Base-by-base conservation (phyloP, 1,140 invertebrate species). In the Batillaria attramentaria region DNA sequence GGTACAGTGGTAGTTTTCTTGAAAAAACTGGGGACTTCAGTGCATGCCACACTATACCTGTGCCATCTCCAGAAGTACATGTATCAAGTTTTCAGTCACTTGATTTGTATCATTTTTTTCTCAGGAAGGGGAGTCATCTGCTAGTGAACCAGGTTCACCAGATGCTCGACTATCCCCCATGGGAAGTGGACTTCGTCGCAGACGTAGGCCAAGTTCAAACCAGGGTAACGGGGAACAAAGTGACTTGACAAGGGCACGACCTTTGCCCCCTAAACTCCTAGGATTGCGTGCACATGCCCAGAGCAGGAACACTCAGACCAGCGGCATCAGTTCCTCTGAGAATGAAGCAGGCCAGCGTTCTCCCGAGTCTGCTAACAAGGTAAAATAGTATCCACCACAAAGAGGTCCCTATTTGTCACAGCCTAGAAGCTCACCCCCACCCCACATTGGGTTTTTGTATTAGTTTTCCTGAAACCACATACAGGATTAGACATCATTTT, bases 291-390 rank as follows among this genome's bases (percentile, higher is more conserved):
- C 68, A 4, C 75, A 54, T n/a, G 42, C 68, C 6, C 75, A 72
- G 31, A 54, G 62, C 68, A 76, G 54, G 46, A 8, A 39, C 31
- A 33, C 72, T 13, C 69, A 75, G 50, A 72, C 43, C 62, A 79
- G 68, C 37, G 75, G 72, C 13, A 35, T 83, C 28, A 83, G 80
- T 42, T 83, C 82, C 24, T 81, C 78, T 6, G 82, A 83, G 50
- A 83, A 83, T 60, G 82, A 83, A 31, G 60, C 78, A 20, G 79
- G 37, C 24, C 65, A 41, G 8, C 62, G 33, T 13, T 73, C 80
- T 13, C 60, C 80, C 41, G 82, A 81, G 37, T 65, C 72, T 20
- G 73, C 43, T 10, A 81, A 81, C 46, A 81, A 79, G 78, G 82
- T 83, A 66, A 62, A 24, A n/a, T n/a, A n/a, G n/a, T n/a, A n/a